phyloP scores from a whole-genome alignment of 2,888 invertebrate genomes.

The Antheraea yamamai region DNA sequence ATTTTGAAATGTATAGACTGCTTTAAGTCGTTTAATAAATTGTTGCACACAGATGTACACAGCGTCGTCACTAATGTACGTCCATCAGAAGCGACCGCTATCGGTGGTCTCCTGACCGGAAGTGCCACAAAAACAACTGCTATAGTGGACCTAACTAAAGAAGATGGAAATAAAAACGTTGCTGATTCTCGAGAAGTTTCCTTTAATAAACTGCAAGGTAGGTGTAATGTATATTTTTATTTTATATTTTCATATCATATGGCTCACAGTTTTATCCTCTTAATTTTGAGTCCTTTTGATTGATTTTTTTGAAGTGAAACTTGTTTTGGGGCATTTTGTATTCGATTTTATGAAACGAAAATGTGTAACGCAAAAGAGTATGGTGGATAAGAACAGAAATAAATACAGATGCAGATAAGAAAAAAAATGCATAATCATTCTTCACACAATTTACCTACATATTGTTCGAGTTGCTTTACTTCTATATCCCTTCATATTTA shows the following conservation, averaged over 20 bases:
- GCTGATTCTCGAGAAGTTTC: conserved; percentile 88
- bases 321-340: not conserved
- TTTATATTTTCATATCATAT: not conserved
- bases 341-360: too few relatives aligned
- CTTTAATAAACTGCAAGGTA: conserved; percentile 88
- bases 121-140: conserved; percentile 77
- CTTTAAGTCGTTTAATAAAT: not conserved
- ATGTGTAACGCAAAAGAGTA: too few relatives aligned
- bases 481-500: too few relatives aligned
- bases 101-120: conserved; percentile 87
- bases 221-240: not conserved
- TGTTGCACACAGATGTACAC: conserved; percentile 63
- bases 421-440: too few relatives aligned
- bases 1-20: conserved; percentile 19
- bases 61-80: conserved; percentile 79
- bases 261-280: not conserved
- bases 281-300: not conserved
- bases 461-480: too few relatives aligned
- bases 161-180: conserved; percentile 82
- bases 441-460: too few relatives aligned
- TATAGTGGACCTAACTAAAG: conserved; percentile 84
- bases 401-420: too few relatives aligned
- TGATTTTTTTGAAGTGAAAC: not conserved
- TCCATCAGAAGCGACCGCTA: conserved; percentile 87
- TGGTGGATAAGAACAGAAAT: too few relatives aligned